Evolutionary conservation across 2,888 invertebrate species (phyloP).

Genomic region (Erebia ligea): DNA sequence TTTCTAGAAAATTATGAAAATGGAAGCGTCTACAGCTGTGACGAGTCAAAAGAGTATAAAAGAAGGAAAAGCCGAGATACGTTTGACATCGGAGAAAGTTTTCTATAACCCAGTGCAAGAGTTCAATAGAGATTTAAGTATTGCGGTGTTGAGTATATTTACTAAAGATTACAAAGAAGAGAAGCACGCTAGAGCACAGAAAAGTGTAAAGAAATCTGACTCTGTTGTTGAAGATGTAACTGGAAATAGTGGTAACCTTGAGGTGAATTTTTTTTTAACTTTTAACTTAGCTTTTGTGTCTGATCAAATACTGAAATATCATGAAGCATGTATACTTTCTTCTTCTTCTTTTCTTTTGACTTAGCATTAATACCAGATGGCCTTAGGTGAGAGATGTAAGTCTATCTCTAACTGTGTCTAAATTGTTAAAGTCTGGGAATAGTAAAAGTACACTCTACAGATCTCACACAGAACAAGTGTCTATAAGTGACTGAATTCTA

Average conservation of each 20-base stretch:
- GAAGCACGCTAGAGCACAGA: slow-evolving; percentile 50
- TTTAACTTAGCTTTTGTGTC: too few species aligned
- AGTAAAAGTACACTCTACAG: too few species aligned
- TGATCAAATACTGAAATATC: too few species aligned
- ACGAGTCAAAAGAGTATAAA: slow-evolving; percentile 68
- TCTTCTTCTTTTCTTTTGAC: too few species aligned
- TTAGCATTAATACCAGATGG: too few species aligned
- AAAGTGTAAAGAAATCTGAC: slow-evolving; percentile 44
- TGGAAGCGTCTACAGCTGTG: slow-evolving; percentile 52
- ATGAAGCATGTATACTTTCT: too few species aligned
- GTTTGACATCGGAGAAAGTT: slow-evolving; percentile 88
- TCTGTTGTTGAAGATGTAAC: slow-evolving; percentile 46
- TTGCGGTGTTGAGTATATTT: slow-evolving; percentile 88
- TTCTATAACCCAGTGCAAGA: slow-evolving; percentile 99
- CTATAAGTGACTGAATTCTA: too few species aligned
- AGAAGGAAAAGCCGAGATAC: slow-evolving; percentile 92
- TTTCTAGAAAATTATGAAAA: slow-evolving; percentile 51
- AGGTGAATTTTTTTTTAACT: slow-evolving; percentile 36
- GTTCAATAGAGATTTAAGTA: slow-evolving; percentile 97
- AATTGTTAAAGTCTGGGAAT: too few species aligned
- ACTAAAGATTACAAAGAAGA: slow-evolving; percentile 75
- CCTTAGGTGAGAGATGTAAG: too few species aligned
- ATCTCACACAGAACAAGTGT: too few species aligned
- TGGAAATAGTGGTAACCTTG: slow-evolving; percentile 33
- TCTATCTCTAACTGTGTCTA: too few species aligned